phyloP scores from a whole-genome alignment of 2,113 vertebrate species.

The Trematocara marginatum region DNA sequence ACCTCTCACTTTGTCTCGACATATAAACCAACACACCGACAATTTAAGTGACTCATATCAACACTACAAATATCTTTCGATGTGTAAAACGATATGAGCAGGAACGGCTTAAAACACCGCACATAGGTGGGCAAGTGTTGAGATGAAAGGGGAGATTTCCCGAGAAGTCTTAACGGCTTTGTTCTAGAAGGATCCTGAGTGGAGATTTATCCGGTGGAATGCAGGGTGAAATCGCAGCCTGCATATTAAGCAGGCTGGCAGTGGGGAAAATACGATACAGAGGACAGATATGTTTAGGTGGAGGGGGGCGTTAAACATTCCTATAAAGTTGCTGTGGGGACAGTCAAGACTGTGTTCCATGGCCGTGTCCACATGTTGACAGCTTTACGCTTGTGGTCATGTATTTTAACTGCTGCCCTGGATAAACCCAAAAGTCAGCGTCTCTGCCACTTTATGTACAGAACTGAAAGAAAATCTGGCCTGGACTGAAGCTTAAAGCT shows the following conservation, averaged over 20 bases:
- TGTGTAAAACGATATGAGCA: slow-evolving; percentile 36
- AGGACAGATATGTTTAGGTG: slow-evolving; percentile 56
- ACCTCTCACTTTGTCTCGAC: slow-evolving; percentile 13
- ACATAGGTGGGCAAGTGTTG: slow-evolving; percentile 25
- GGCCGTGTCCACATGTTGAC: slow-evolving; percentile 57
- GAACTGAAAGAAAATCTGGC: slow-evolving; percentile 20
- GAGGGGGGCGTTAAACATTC: slow-evolving; percentile 39
- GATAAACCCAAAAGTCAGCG: slow-evolving; percentile 54
- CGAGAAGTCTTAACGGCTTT: slow-evolving; percentile 61
- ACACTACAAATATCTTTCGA: neutral
- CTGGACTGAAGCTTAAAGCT: neutral
- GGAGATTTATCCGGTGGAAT: slow-evolving; percentile 59
- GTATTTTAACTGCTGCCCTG: slow-evolving; percentile 53
- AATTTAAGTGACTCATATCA: slow-evolving; percentile 41
- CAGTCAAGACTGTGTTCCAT: slow-evolving; percentile 54
- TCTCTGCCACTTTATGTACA: slow-evolving; percentile 12
- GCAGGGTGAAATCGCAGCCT: slow-evolving; percentile 36
- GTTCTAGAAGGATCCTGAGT: slow-evolving; percentile 37
- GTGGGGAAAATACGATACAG: slow-evolving; percentile 35
- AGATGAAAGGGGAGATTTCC: slow-evolving; percentile 57
- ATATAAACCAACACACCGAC: slow-evolving; percentile 7
- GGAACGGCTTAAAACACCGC: slow-evolving; percentile 20
- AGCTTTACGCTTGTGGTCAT: slow-evolving; percentile 65
- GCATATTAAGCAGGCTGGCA: slow-evolving; percentile 59
- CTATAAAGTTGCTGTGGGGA: slow-evolving; percentile 57